Conservation (phyloP, 53 echinoderm and acorn worm species). For the Pentamera pediparva region DNA sequence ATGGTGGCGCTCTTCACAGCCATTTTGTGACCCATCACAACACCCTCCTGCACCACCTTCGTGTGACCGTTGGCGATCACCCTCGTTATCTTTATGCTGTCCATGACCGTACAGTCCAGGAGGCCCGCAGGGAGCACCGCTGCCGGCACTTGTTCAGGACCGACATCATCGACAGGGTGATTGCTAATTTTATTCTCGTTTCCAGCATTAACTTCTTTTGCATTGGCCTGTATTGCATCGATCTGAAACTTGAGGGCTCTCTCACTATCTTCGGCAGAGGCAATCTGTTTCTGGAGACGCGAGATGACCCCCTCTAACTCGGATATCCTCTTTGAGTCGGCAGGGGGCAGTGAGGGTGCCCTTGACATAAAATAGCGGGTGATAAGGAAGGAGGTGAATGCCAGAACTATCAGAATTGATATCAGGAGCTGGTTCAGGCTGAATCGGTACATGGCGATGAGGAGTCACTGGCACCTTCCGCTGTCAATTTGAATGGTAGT, state of each 20-base stretch:
- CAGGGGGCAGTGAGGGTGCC: background rate
- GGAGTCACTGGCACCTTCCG: background rate
- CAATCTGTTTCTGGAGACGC: conserved; percentile 51
- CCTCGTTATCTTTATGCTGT: conserved; percentile 60
- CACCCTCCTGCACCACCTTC: conserved; percentile 81
- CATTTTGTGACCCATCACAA: conserved; percentile 42
- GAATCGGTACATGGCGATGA: background rate
- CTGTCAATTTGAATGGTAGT: background rate
- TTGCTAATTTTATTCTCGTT: too few relatives aligned
- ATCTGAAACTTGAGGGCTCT: conserved; percentile 43
- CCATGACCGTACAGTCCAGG: conserved; percentile 66
- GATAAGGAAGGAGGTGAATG: conserved; percentile 32
- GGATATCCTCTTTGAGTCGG: background rate
- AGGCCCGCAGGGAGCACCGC: background rate
- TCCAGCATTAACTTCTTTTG: conserved; percentile 5
- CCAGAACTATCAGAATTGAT: conserved; percentile 5
- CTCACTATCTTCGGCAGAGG: conserved; percentile 45
- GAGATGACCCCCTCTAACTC: conserved; percentile 43
- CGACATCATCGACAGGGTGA: too few relatives aligned
- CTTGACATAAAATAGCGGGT: conserved; percentile 26
- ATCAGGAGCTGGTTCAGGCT: conserved; percentile 9
- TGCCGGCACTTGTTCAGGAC: background rate
- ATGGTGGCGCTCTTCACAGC: conserved; percentile 85
- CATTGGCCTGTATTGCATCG: conserved; percentile 31
- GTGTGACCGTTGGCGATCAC: conserved; percentile 71